Evolutionary conservation across 2,113 vertebrate species (phyloP), one percentile per base, ranked within the genome.

Genomic region (Dipodomys spectabilis): DNA sequence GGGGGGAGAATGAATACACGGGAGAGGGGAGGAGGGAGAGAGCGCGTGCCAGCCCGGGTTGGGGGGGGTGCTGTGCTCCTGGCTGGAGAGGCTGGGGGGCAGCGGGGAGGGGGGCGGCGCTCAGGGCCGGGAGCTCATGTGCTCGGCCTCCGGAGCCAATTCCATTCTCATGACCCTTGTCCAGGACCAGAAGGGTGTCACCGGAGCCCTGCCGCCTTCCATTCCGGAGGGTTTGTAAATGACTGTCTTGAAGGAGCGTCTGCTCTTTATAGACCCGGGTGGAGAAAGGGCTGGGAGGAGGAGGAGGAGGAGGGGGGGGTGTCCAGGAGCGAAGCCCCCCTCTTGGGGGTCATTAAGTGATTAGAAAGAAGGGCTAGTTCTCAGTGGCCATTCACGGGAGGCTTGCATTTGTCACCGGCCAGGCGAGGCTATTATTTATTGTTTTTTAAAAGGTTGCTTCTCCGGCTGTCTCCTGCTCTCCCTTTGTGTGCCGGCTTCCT

Each of bases 331-430:
- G 53, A 57, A 57, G 53, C 53, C 53, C 53, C 77, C 95, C 96
- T 96, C 94, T 80, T 90, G 97, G 97, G 97, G 95, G 96, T 95
- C 95, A 95, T 95, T 97, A 97, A 96, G 94, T 96, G 97, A 97
- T 97, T 95, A 97, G 95, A 95, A 95, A 94, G 96, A 95, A 83
- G 94, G 93, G 84, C 94, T 60, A 15, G 87, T 79, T 65, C 95
- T 92, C 92, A 95, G 89, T 32, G 32, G 69, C 87, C 96, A 74
- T 94, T 96, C 95, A 88, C 90, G 88, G 2, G 45, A 78, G 88
- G 84, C 74, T 57, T 12, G 69, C 94, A 88, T 96, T 95, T 95
- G 90, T 95, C 95, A 95, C 86, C 0, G 25, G n/a, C 86, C 53
- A 57, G 53, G 53, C 53, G 53, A 57, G 53, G 53, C n/a, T 93